Percentiles rank a stretch among this genome's conserved stretches.
These are phyloP conservation scores for Chelmon rostratus DNA, from an alignment of 2,797 vertebrate species.

Conservation along the genomic window DNA sequence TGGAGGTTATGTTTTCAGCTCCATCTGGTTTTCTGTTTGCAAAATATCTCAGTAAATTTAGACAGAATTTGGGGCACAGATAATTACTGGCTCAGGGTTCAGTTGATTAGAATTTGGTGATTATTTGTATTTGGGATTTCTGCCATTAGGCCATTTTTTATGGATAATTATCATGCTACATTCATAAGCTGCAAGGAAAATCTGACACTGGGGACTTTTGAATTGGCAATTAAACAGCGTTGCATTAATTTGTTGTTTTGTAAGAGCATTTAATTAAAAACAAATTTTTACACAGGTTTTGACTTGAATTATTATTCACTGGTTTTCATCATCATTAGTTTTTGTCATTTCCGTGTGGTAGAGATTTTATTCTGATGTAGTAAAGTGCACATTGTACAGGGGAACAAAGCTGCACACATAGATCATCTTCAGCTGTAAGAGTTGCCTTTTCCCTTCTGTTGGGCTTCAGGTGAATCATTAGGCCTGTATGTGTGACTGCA, in stretches of 20 bases:
- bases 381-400: neutral
- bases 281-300: constrained; percentile 3
- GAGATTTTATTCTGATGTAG: neutral
- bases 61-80: constrained; percentile 35
- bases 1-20: constrained; percentile 53
- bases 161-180: constrained; percentile 13
- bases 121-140: constrained; percentile 42
- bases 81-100: constrained; percentile 43
- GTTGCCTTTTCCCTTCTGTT: constrained; percentile 4
- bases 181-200: constrained; percentile 30
- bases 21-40: constrained; percentile 63
- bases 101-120: constrained; percentile 42
- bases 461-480: constrained; percentile 35
- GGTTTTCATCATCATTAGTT: neutral
- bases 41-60: constrained; percentile 54
- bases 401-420: constrained; percentile 5
- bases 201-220: constrained; percentile 36
- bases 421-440: constrained; percentile 15
- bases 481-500: constrained; percentile 14
- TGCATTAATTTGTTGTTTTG: constrained; percentile 15
- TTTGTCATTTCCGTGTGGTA: neutral
- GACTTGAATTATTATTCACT: no score
- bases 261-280: constrained; percentile 11
- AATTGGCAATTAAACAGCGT: constrained; percentile 17
- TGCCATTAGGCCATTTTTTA: constrained; percentile 21